Conservation (phyloP, 1,140 invertebrate species). For the Caerostris darwini region DNA sequence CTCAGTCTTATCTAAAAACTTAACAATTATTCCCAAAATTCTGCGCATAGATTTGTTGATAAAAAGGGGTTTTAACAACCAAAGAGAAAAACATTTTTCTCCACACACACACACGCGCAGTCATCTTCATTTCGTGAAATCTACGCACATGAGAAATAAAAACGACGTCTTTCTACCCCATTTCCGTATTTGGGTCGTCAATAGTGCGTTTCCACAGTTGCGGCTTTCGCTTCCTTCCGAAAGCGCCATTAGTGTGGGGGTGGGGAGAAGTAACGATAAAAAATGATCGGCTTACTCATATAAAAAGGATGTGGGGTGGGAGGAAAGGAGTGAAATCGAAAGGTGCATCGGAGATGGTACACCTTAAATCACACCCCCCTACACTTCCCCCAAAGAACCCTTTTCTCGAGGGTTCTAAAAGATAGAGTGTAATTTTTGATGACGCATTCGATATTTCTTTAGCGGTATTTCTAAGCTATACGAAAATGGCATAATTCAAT, state of each 20-base stretch:
- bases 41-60: neutral
- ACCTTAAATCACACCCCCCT: neutral
- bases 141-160: neutral
- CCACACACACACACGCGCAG: neutral
- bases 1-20: neutral
- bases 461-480: too few species aligned
- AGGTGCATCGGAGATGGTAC: neutral
- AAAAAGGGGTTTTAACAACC: neutral
- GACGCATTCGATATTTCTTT: neutral
- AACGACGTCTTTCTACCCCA: neutral
- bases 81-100: neutral
- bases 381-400: neutral
- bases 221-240: neutral
- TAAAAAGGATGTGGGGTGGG: neutral
- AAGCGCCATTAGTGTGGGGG: neutral
- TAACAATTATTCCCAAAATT: neutral
- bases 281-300: slow-evolving; percentile 2
- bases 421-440: neutral
- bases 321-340: neutral
- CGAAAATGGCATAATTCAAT: too few species aligned
- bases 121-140: neutral
- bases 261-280: neutral
- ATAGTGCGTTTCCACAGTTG: neutral
- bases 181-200: slow-evolving; percentile 24
- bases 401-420: neutral